These are phyloP conservation scores for Agrilus planipennis DNA, from an alignment of 1,140 invertebrate genomes.

Conservation along the genomic window DNA sequence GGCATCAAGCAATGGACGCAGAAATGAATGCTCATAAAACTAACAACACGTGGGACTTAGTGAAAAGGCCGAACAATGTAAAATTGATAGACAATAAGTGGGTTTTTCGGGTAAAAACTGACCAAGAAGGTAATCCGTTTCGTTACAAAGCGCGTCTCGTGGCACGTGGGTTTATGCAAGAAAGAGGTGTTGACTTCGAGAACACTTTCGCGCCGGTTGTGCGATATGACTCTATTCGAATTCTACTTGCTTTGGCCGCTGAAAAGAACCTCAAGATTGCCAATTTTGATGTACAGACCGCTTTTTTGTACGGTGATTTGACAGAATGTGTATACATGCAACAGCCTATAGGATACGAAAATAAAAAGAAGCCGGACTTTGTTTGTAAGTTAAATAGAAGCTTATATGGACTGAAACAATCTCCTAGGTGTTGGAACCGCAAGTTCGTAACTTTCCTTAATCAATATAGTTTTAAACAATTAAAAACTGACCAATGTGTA, in stretches of 20 bases:
- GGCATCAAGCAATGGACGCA: conserved; percentile 10
- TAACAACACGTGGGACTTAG: conserved; percentile 6
- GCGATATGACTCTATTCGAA: conserved; percentile 26
- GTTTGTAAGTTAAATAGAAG: conserved; percentile 2
- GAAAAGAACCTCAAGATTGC: conserved; percentile 25
- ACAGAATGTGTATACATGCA: conserved; percentile 35
- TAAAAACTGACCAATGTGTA: not conserved
- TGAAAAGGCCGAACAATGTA: conserved; percentile 7
- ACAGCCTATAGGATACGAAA: conserved; percentile 19
- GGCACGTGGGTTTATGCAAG: conserved; percentile 31
- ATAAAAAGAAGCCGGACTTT: not conserved
- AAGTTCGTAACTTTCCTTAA: conserved; percentile 8
- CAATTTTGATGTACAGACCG: conserved; percentile 33
- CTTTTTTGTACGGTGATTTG: conserved; percentile 34
- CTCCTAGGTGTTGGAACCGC: conserved; percentile 1
- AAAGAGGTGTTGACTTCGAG: conserved; percentile 27
- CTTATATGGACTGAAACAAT: not conserved
- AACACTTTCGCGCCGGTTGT: conserved; percentile 32
- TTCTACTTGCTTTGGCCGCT: conserved; percentile 29
- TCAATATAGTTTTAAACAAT: conserved; percentile 8
- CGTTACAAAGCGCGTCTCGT: conserved; percentile 29
- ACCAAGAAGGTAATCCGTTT: not conserved
- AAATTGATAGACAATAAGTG: conserved; percentile 21
- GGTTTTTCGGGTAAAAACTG: conserved; percentile 18
- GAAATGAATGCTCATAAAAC: conserved; percentile 9